Evolutionary conservation across 2,888 invertebrate genomes (phyloP).

Genomic region (Pterostichus niger): DNA sequence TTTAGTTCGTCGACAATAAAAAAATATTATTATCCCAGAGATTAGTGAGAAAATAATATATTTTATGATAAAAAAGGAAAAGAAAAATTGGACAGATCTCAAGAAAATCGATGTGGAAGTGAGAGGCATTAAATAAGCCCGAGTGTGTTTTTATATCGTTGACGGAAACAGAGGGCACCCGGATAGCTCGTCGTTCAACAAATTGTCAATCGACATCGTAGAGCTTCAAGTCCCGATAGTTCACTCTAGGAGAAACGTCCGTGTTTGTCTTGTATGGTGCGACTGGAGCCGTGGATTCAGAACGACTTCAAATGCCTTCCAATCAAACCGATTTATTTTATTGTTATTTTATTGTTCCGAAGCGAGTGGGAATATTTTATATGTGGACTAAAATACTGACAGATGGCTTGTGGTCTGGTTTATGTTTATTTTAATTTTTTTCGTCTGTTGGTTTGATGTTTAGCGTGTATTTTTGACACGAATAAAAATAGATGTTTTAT

Average conservation of each 20-base stretch:
- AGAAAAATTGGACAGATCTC: constrained; percentile 11
- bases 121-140: constrained; percentile 23
- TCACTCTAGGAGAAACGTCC: not conserved
- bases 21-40: no score
- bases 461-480: not conserved
- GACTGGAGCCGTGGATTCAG: not conserved
- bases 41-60: no score
- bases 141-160: constrained; percentile 38
- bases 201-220: constrained; percentile 20
- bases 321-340: constrained; percentile 37
- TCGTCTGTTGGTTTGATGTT: no score
- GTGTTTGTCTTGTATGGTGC: not conserved
- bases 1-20: no score
- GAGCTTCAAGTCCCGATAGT: not conserved
- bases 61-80: not conserved
- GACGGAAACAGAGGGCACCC: constrained; percentile 27
- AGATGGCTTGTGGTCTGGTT: not conserved
- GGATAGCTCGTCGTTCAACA: constrained; percentile 10
- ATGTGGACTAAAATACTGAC: constrained; percentile 1
- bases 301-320: constrained; percentile 30
- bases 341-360: constrained; percentile 36
- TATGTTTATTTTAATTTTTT: not conserved
- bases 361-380: constrained; percentile 14
- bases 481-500: constrained; percentile 15
- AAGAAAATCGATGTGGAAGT: not conserved